Base-by-base conservation (phyloP, 2,888 invertebrate genomes). In the Leptogaster cylindrica region DNA sequence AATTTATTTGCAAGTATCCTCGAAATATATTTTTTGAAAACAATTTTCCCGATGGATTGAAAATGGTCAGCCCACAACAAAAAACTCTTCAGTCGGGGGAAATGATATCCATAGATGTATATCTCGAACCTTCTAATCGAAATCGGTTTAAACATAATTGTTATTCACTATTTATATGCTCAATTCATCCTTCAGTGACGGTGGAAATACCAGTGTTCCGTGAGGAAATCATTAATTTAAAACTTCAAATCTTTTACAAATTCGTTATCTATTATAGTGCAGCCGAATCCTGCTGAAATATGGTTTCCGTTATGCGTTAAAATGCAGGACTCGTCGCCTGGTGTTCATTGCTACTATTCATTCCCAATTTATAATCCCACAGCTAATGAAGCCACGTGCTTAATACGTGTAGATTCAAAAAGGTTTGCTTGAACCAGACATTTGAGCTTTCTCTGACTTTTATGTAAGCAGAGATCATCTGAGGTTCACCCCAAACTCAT, bases 181-280 rank as follows among this genome's bases (percentile, higher is more conserved):
- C 36, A 1, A 28, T 16, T 12, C 69, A 67, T 55, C 69, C 69
- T n/a, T 52, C 64, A 12, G 7, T 63, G 5, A 55, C n/a, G 10
- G 2, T 69, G 2, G 69, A 64, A 23, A 16, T 66, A 7, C 69
- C 69, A 10, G 23, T 68, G 25, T 18, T 66, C 8, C 7, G 66
- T 66, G 44, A 41, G 51, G 16, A 27, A 27, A 6, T 2, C n/a
- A 7, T 14, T 55, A n/a, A 31, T 36, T 20, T 33, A 8, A 20
- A 44, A 10, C 31, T 31, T 31, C 31, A 31, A 8, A 8, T 7
- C n/a, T 46, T 10, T 10, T 23, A 20, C 23, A 16, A 18, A 8
- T 3, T 46, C 10, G 10, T 3, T 18, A 18, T n/a, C 12, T 18
- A n/a, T 23, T 8, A 23, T 46, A n/a, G 10, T 23, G 46, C 25